Evolutionary conservation across 2,797 vertebrate genomes (phyloP), one percentile per base, ranked within the genome.

Genomic region (Fringilla coelebs): DNA sequence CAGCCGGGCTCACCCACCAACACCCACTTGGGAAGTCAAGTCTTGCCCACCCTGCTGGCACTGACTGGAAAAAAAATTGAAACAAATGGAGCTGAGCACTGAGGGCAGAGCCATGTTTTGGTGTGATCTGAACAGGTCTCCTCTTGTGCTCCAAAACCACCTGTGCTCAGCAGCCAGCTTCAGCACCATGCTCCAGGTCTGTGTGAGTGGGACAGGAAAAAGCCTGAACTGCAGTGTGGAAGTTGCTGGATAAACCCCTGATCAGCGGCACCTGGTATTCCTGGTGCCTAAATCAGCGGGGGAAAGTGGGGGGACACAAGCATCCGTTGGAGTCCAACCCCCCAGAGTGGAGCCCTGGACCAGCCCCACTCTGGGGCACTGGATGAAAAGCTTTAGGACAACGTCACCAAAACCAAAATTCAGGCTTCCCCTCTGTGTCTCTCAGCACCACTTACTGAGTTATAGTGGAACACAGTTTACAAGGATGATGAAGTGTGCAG

Each of bases 271-370:
- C 11, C 3, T 6, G 51, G n/a, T 3, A 2, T 26, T 66, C 16
- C 58, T 49, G 38, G 17, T 36, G 57, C 16, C 70, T 32, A 32
- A 26, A 48, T 8, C 2, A 1, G 9, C 41, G 3, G 1, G 10
- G 1, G 3, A 5, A 31, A 3, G 2, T 3, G 17, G 8, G 4
- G 5, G 9, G 3, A 26, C 3, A 4, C 0, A 0, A 51, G 24
- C 45, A 55, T 9, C 31, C 62, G 29, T 21, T 14, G 5, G 63
- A 36, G 13, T 26, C 11, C 31, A 18, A 15, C 38, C 67, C 4
- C 17, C 34, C 4, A 3, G 49, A 54, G 28, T 25, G 83, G 45
- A 67, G 13, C 36, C 61, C 6, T 3, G 17, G 29, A 9, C 15
- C 60, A 41, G 8, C 46, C 25, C 8, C 28, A 9, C 24, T 32